A percentile compares a stretch with the other conserved stretches of the same genome.
phyloP scores from a whole-genome alignment of 1,140 invertebrate species.

The Cherax destructor region DNA sequence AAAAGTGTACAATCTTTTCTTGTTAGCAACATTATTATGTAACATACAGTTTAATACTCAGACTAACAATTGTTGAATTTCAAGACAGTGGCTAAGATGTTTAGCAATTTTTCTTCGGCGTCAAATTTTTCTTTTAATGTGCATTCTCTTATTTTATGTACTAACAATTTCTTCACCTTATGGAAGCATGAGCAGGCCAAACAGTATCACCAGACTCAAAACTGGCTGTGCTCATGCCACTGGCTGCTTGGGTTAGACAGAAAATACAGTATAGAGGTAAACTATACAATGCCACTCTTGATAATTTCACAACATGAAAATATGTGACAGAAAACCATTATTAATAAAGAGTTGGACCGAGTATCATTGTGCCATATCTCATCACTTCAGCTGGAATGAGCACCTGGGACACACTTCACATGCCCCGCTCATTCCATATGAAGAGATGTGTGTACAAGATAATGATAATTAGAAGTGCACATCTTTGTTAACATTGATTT shows the following conservation, averaged over 20 bases:
- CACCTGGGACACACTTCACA: too few relatives aligned
- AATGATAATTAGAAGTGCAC: too few relatives aligned
- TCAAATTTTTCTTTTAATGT: neutral
- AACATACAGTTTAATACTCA: neutral
- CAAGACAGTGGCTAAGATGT: neutral
- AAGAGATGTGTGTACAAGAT: too few relatives aligned
- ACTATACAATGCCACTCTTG: neutral
- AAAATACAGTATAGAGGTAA: neutral
- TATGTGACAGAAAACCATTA: too few relatives aligned
- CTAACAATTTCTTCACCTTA: neutral
- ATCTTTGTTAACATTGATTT: too few relatives aligned
- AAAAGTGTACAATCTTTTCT: too few relatives aligned
- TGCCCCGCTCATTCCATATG: too few relatives aligned
- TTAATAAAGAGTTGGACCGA: too few relatives aligned
- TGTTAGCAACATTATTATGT: too few relatives aligned
- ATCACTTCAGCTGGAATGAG: too few relatives aligned
- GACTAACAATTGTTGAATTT: neutral
- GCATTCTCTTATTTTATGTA: neutral
- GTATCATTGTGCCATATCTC: too few relatives aligned
- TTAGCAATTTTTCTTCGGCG: neutral
- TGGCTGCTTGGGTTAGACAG: neutral
- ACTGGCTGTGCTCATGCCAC: neutral
- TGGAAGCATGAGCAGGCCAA: neutral
- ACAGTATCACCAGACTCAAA: neutral
- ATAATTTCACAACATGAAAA: too few relatives aligned